phyloP scores from a whole-genome alignment of 2,113 vertebrate genomes.

The Seriola aureovittata region DNA sequence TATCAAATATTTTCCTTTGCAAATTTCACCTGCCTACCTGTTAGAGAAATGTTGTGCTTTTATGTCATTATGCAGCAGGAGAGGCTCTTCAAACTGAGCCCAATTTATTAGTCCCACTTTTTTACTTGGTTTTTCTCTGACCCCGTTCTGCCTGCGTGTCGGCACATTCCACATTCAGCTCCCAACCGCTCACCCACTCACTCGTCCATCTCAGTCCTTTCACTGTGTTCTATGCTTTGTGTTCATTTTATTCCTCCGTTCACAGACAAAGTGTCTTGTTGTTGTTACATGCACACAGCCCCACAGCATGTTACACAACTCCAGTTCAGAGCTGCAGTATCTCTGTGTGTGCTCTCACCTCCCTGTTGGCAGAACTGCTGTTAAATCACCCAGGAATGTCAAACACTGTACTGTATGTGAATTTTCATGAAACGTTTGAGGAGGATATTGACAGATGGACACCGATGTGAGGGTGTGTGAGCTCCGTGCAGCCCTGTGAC shows the following conservation, averaged over 20 bases:
- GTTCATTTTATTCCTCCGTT: conserved; percentile 40
- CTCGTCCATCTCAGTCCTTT: conserved; percentile 54
- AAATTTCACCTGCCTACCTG: conserved; percentile 11
- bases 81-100: conserved; percentile 47
- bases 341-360: conserved; percentile 64
- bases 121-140: conserved; percentile 44
- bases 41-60: conserved; percentile 25
- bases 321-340: conserved; percentile 15
- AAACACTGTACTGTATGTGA: conserved; percentile 48
- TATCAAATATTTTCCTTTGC: conserved; percentile 21
- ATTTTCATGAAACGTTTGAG: conserved; percentile 34
- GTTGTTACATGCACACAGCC: conserved; percentile 18
- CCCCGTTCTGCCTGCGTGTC: conserved; percentile 48
- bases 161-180: conserved; percentile 74
- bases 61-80: conserved; percentile 24
- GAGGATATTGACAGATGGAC: neutral
- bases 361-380: conserved; percentile 25
- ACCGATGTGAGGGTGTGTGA: conserved; percentile 11
- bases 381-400: conserved; percentile 39
- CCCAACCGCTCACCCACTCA: conserved; percentile 66
- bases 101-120: conserved; percentile 35
- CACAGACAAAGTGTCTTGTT: conserved; percentile 31
- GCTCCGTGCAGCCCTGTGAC: conserved; percentile 79
- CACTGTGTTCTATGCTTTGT: conserved; percentile 47
- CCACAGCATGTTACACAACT: conserved; percentile 48